Conservation (phyloP, 92 coral and sea anemone species). For the Blastomussa wellsi region DNA sequence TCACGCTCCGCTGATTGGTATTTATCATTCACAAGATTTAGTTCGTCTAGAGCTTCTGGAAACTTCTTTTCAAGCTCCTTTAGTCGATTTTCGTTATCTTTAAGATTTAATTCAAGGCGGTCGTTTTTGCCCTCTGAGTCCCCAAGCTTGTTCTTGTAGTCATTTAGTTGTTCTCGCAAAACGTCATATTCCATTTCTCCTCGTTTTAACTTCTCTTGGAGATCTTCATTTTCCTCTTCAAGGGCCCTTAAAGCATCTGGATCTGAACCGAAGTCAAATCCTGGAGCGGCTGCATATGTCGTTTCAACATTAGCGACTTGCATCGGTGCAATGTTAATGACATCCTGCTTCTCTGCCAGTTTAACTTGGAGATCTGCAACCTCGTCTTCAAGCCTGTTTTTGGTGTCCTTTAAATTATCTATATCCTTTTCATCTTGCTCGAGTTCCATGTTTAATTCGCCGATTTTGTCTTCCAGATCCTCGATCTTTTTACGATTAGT, state of each 20-base stretch:
- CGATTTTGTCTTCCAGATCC: slow-evolving; percentile 71
- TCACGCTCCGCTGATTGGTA: slow-evolving; percentile 66
- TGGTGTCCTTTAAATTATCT: slow-evolving; percentile 60
- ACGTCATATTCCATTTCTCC: slow-evolving; percentile 64
- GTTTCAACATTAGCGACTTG: slow-evolving; percentile 64
- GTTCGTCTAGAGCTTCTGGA: slow-evolving; percentile 67
- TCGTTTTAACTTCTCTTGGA: slow-evolving; percentile 52
- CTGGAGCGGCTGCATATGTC: slow-evolving; percentile 69
- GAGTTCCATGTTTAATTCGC: slow-evolving; percentile 69
- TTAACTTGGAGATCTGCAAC: slow-evolving; percentile 66
- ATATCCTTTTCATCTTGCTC: slow-evolving; percentile 71
- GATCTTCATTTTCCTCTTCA: slow-evolving; percentile 66
- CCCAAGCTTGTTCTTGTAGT: slow-evolving; percentile 66
- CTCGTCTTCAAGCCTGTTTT: slow-evolving; percentile 66
- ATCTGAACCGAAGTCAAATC: slow-evolving; percentile 67
- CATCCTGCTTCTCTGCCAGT: slow-evolving; percentile 71
- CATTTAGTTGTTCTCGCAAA: slow-evolving; percentile 58
- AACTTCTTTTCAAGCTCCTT: slow-evolving; percentile 73
- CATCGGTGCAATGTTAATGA: slow-evolving; percentile 63
- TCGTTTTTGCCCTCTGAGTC: slow-evolving; percentile 69
- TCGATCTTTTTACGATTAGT: slow-evolving; percentile 38
- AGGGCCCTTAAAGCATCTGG: slow-evolving; percentile 72
- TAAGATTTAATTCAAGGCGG: slow-evolving; percentile 68
- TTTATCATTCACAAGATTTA: slow-evolving; percentile 58
- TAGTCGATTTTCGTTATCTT: slow-evolving; percentile 60